Percentiles rank a stretch among this genome's conserved stretches.
These are phyloP conservation scores for Aegithalos caudatus DNA, from an alignment of 2,113 vertebrate genomes.

Conservation along the genomic window DNA sequence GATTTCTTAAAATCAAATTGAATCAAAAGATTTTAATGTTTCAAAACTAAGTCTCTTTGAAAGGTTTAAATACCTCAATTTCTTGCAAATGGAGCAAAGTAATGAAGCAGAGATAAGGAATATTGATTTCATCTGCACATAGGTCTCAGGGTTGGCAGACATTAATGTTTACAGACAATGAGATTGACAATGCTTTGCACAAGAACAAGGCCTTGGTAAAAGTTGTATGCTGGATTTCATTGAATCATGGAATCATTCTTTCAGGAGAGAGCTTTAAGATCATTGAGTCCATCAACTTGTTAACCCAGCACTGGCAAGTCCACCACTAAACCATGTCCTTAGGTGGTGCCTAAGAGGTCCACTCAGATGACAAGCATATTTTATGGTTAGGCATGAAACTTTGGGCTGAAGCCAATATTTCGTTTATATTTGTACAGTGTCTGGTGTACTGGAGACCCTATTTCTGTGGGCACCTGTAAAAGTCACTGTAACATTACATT, in stretches of 20 bases:
- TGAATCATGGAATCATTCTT: background rate
- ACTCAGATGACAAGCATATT: background rate
- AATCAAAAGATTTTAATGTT: background rate
- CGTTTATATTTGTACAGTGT: background rate
- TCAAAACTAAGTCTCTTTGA: background rate
- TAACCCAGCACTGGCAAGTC: background rate
- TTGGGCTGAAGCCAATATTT: background rate
- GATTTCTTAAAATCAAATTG: background rate
- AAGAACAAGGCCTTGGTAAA: background rate
- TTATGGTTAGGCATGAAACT: background rate
- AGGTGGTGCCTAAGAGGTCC: background rate
- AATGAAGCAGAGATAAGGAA: background rate
- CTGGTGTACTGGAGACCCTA: background rate
- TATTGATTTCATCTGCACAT: background rate
- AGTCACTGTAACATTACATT: background rate
- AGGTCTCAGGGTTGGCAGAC: background rate
- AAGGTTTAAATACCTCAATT: background rate
- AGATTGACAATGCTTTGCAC: background rate
- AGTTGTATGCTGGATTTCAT: background rate
- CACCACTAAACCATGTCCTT: background rate
- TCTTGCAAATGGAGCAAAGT: background rate
- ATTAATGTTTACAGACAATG: background rate
- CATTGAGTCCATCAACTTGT: rapidly evolving
- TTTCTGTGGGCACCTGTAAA: background rate
- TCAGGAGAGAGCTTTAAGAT: background rate